Conservation (phyloP, 1,140 invertebrate genomes). For the Bombyx mori region ASM3026992v2 NC_085117.1:12103501-12104000, state of each 20-base stretch:
- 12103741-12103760: conserved; percentile 4
- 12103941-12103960: background rate
- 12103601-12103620: conserved; percentile 43
- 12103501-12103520: too few species aligned
- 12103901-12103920: conserved; percentile 39
- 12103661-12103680: conserved; percentile 71
- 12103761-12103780: conserved; percentile 4
- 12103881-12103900: conserved; percentile 64
- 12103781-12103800: too few species aligned
- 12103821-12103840: too few species aligned
- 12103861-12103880: conserved; percentile 26
- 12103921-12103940: background rate
- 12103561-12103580: conserved; percentile 48
- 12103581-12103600: conserved; percentile 45
- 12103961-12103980: background rate
- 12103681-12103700: conserved; percentile 77
- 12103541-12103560: conserved; percentile 32
- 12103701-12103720: conserved; percentile 81
- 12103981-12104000: too few species aligned
- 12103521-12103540: conserved; percentile 5
- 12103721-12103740: conserved; percentile 62
- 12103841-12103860: background rate
- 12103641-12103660: conserved; percentile 71
- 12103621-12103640: conserved; percentile 19
- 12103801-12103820: too few species aligned